Evolutionary conservation across 2,797 vertebrate species (phyloP).

Genomic region (Fundulus diaphanus): DNA sequence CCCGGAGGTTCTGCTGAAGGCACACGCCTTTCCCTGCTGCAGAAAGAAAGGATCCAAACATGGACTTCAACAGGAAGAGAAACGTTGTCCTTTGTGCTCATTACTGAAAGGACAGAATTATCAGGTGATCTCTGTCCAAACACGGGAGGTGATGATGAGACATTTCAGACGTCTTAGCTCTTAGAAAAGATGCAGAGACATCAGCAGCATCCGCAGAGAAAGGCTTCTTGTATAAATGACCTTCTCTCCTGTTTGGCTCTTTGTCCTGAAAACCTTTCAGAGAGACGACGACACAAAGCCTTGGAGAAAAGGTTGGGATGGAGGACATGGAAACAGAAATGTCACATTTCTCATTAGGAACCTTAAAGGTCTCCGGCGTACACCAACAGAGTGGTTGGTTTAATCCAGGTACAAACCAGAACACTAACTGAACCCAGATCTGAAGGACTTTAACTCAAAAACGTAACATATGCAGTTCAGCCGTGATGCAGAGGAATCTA

Average conservation of each 20-base stretch:
- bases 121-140: background rate
- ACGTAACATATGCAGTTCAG: background rate
- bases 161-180: background rate
- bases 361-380: background rate
- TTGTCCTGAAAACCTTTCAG: constrained; percentile 1
- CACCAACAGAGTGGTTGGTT: background rate
- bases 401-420: background rate
- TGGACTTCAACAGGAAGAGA: too few species aligned
- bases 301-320: background rate
- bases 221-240: constrained; percentile 1
- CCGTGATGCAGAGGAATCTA: background rate
- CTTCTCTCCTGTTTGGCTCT: background rate
- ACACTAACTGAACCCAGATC: background rate
- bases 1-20: too few species aligned
- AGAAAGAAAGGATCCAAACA: too few species aligned
- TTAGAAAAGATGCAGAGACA: background rate
- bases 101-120: background rate
- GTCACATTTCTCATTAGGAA: background rate
- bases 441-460: background rate
- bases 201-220: constrained; percentile 7
- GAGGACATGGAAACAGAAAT: background rate
- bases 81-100: background rate
- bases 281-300: background rate
- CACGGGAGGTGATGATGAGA: too few species aligned
- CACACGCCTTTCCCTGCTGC: too few species aligned